Percentiles rank a stretch among this genome's conserved stretches.
Evolutionary conservation across 2,797 vertebrate species (phyloP).

Genomic region (Chiropotes sagulatus): DNA sequence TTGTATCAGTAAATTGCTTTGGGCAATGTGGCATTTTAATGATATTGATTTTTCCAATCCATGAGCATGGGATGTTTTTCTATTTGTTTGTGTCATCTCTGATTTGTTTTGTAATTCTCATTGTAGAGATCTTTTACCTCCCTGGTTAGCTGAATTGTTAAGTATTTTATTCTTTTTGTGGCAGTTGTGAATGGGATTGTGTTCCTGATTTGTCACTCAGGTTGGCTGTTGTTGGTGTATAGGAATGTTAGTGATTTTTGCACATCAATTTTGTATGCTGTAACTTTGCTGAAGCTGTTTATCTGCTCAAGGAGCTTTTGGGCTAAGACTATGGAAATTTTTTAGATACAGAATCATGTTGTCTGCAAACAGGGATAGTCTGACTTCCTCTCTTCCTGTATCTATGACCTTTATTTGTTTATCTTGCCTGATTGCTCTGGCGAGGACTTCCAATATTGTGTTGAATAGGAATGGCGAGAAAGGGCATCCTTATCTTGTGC

Average conservation of each 20-base stretch:
- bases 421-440: neutral
- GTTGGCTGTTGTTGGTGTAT: neutral
- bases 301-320: neutral
- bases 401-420: neutral
- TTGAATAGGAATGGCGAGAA: neutral
- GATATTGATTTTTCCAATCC: neutral
- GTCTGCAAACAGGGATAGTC: neutral
- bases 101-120: neutral
- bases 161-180: neutral
- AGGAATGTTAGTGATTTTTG: neutral
- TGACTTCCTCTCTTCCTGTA: neutral
- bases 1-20: neutral
- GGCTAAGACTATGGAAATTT: neutral
- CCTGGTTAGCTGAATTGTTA: neutral
- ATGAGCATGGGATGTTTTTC: neutral
- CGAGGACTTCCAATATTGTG: neutral
- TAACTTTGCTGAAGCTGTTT: neutral
- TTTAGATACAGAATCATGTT: neutral
- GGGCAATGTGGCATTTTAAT: neutral
- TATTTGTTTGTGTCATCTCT: neutral
- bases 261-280: neutral
- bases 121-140: neutral
- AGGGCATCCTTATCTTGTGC: neutral
- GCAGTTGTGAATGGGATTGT: neutral
- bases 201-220: neutral